Evolutionary conservation across 2,113 vertebrate species (phyloP), one percentile per base, ranked within the genome.

Genomic region (Felis chaus): DNA sequence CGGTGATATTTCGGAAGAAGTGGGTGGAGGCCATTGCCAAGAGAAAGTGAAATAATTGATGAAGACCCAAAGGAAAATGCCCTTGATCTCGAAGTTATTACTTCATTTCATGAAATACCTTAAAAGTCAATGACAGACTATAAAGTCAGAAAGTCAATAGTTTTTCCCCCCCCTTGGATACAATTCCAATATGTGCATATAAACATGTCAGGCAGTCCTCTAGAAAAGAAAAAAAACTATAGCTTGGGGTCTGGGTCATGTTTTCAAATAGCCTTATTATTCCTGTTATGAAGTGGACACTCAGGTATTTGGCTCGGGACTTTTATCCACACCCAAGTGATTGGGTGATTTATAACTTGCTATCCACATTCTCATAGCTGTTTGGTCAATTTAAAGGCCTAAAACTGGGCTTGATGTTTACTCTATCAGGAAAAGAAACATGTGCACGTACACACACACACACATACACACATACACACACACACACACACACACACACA

Each of bases 11-110:
- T 98, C 76, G 87, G 98, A 98, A 98, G 97, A 98, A 97, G 97
- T 98, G 98, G 97, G 97, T 97, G 98, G 98, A 98, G 97, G 97
- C 97, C 97, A 98, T 97, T 98, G 98, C 98, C 98, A 99, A 98
- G 96, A 98, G 97, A 99, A 98, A 98, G 97, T 98, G 95, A 99
- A 98, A 98, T 98, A 99, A 98, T 97, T 98, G 98, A 99, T 98
- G 98, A 98, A 98, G 97, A 98, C 98, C 96, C 96, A 94, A 96
- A 96, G 68, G 85, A 98, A 98, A 98, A 98, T 98, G 97, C 97
- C 98, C 98, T 99, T 99, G 98, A 98, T 98, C 98, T 98, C 98
- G 73, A 99, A 98, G 97, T 98, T 98, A 98, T 99, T 98, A 98
- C 98, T 98, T 98, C 98, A 98, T 99, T 99, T 98, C 95, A 98